Percentiles rank a stretch among this genome's conserved stretches.
phyloP scores from a whole-genome alignment of 1,140 invertebrate species.

The Heliconius eleuchia region DNA sequence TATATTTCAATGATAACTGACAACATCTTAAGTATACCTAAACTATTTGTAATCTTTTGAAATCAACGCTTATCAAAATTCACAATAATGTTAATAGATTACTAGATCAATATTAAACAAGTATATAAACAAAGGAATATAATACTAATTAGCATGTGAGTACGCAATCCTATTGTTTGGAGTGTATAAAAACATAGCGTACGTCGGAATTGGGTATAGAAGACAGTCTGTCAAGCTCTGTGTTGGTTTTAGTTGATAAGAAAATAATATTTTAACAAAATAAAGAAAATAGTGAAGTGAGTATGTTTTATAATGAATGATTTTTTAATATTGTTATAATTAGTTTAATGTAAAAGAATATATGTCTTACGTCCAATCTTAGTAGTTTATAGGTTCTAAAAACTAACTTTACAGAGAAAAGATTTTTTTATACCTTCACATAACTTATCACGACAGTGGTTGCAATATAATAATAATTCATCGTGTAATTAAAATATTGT shows the following conservation, averaged over 20 bases:
- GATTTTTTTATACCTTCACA: too few relatives aligned
- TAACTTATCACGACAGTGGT: too few relatives aligned
- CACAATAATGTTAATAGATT: background rate
- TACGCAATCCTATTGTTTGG: conserved; percentile 27
- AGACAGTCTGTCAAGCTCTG: background rate
- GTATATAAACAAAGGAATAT: background rate
- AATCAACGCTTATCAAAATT: background rate
- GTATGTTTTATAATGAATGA: background rate
- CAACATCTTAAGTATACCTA: background rate
- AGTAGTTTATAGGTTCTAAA: too few relatives aligned
- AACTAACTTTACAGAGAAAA: too few relatives aligned
- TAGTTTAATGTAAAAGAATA: too few relatives aligned
- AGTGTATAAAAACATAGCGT: conserved; percentile 23
- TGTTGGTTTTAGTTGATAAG: background rate
- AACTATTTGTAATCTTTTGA: background rate
- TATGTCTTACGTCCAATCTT: too few relatives aligned
- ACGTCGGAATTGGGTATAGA: background rate
- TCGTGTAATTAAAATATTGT: background rate
- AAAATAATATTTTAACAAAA: background rate
- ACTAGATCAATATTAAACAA: background rate
- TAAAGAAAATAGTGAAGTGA: background rate
- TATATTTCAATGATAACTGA: background rate
- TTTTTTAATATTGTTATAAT: background rate
- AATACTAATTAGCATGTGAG: conserved; percentile 10
- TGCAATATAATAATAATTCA: too few relatives aligned